Percentiles rank a stretch among this genome's conserved stretches.
These are phyloP conservation scores for Isotomurus palustris DNA, from an alignment of 2,888 invertebrate species.

Conservation along the genomic window DNA sequence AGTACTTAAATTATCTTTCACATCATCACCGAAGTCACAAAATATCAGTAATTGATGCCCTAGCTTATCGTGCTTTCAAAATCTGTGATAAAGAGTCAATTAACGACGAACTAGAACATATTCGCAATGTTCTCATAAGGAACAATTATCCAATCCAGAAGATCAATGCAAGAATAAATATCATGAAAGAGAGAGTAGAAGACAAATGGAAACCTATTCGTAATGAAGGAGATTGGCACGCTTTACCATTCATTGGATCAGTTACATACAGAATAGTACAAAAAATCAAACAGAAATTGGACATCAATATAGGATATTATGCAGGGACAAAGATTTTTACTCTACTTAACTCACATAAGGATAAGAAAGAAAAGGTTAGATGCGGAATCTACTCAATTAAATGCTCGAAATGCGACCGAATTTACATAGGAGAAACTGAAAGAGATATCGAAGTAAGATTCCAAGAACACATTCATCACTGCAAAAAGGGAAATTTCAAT, in stretches of 20 bases:
- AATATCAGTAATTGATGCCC: slow-evolving; percentile 18
- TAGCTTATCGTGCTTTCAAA: slow-evolving; percentile 9
- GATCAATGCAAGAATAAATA: neutral
- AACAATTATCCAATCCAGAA: slow-evolving; percentile 3
- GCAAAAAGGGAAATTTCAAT: neutral
- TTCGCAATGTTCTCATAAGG: neutral
- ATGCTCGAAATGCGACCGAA: neutral
- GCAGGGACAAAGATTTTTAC: neutral
- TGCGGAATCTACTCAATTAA: neutral
- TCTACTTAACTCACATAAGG: neutral
- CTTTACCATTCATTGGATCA: neutral
- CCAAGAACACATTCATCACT: slow-evolving; percentile 9
- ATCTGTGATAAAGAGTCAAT: slow-evolving; percentile 7
- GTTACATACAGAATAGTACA: neutral
- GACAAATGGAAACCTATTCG: too few relatives aligned
- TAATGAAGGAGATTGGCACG: neutral
- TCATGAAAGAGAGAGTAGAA: neutral
- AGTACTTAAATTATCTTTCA: slow-evolving; percentile 13
- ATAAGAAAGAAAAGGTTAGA: neutral
- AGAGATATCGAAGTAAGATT: neutral
- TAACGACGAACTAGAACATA: slow-evolving; percentile 8
- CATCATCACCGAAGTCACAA: slow-evolving; percentile 15
- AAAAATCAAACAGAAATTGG: neutral
- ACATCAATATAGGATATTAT: neutral
- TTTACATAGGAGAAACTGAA: slow-evolving; percentile 7